Evolutionary conservation across 2,888 invertebrate species (phyloP).

Genomic region (Podotricha telesiphe): DNA sequence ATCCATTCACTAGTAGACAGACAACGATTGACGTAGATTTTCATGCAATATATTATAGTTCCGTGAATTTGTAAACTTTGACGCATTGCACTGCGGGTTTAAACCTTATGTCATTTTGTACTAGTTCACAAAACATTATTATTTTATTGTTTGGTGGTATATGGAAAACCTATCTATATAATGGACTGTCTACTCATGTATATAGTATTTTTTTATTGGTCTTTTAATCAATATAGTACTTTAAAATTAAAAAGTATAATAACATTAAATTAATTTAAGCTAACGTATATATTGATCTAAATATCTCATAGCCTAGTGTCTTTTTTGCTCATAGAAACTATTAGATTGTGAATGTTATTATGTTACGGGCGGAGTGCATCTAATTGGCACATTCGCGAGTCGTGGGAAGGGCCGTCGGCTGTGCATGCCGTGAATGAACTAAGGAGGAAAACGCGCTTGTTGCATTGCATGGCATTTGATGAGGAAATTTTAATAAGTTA

Average conservation of each 20-base stretch:
- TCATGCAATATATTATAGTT: conserved; percentile 21
- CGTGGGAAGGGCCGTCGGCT: conserved; percentile 57
- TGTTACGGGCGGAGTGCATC: conserved; percentile 53
- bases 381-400: conserved; percentile 57
- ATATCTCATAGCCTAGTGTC: conserved; percentile 6
- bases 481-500: conserved; percentile 26
- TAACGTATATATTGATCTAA: not conserved
- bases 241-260: not conserved
- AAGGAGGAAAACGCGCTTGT: conserved; percentile 39
- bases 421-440: conserved; percentile 39
- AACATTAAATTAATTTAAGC: not conserved
- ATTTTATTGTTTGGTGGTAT: not conserved
- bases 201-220: not conserved
- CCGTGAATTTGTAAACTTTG: conserved; percentile 26
- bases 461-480: conserved; percentile 20
- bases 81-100: conserved; percentile 10
- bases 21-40: conserved; percentile 28
- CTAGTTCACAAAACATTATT: not conserved
- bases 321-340: conserved; percentile 30
- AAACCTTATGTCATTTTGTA: not conserved
- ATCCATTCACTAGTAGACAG: conserved; percentile 10
- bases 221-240: not conserved
- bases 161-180: not conserved
- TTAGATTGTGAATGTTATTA: conserved; percentile 40
- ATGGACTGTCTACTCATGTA: too few species aligned